These are phyloP conservation scores for Drosophila mettleri DNA, from an alignment of 2,888 invertebrate genomes.

Conservation along the genomic window DNA sequence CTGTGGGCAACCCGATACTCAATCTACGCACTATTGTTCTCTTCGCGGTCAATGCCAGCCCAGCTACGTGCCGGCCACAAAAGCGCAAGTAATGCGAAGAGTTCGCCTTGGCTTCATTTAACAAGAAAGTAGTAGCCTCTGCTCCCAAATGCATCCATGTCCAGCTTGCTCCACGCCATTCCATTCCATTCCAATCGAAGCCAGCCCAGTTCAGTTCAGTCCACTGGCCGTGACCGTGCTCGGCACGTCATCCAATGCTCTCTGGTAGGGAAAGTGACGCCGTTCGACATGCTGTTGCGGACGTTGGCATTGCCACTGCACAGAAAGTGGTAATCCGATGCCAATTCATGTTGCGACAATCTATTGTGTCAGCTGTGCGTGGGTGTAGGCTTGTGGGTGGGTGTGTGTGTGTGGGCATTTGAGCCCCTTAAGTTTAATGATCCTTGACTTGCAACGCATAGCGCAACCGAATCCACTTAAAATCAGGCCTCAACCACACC, in stretches of 20 bases:
- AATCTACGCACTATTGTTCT: conserved; percentile 43
- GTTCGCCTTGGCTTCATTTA: conserved; percentile 45
- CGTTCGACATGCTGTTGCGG: conserved; percentile 35
- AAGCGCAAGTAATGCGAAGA: conserved; percentile 72
- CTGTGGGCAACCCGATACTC: conserved; percentile 37
- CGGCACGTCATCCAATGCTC: conserved; percentile 39
- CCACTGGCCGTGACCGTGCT: conserved; percentile 53
- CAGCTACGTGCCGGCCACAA: conserved; percentile 48
- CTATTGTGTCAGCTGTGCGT: conserved; percentile 32
- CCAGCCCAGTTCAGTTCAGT: conserved; percentile 6
- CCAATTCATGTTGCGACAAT: conserved; percentile 34
- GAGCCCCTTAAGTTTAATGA: conserved; percentile 69
- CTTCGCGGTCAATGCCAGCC: conserved; percentile 57
- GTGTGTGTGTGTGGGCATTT: conserved; percentile 18
- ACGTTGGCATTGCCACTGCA: conserved; percentile 36
- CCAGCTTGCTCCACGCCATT: conserved; percentile 1
- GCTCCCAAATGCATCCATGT: conserved; percentile 18
- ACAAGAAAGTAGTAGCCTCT: conserved; percentile 51
- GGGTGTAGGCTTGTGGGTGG: conserved; percentile 3
- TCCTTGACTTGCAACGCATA: conserved; percentile 65
- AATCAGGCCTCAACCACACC: conserved; percentile 21
- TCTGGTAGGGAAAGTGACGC: conserved; percentile 58
- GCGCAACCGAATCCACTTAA: conserved; percentile 59
- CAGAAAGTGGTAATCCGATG: conserved; percentile 57
- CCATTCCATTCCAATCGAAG: conserved; percentile 1